Percentiles rank a stretch among this genome's conserved stretches.
Conservation (phyloP, 2,113 vertebrate genomes). For the Collichthys lucidus region DNA sequence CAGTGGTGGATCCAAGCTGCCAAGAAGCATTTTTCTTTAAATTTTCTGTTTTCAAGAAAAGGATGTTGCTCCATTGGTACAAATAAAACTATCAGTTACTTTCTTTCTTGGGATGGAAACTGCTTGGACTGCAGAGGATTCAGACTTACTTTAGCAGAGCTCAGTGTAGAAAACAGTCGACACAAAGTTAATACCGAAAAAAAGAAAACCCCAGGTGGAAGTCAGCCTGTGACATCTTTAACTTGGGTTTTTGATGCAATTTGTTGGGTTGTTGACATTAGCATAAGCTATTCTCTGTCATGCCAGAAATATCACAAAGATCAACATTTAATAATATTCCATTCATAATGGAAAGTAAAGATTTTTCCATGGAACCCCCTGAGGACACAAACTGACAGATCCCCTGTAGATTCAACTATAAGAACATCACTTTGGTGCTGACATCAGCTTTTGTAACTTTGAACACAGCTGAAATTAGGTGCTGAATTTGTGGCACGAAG, state of each 20-base stretch:
- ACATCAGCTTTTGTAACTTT: conserved; percentile 21
- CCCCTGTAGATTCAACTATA: conserved; percentile 5
- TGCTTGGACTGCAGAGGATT: background rate
- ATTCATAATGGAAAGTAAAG: conserved; percentile 33
- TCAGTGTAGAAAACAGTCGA: conserved; percentile 6
- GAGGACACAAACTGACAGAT: conserved; percentile 13
- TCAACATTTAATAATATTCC: conserved; percentile 28
- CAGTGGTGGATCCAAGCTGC: background rate
- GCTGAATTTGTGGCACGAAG: background rate
- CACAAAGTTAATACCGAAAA: background rate
- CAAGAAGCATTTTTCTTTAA: conserved; percentile 14
- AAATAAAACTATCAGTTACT: conserved; percentile 13
- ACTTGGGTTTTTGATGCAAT: conserved; percentile 19
- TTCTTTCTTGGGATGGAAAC: conserved; percentile 13
- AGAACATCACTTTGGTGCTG: conserved; percentile 27
- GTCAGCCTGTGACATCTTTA: conserved; percentile 4
- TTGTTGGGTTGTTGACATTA: conserved; percentile 12
- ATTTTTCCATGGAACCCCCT: conserved; percentile 7
- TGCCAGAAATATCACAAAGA: conserved; percentile 30
- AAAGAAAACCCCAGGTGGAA: conserved; percentile 1
- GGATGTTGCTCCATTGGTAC: background rate
- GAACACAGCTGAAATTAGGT: conserved; percentile 14
- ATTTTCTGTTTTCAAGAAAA: conserved; percentile 2
- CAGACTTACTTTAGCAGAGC: background rate
- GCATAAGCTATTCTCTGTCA: conserved; percentile 15